Evolutionary conservation across 2,797 vertebrate genomes (phyloP).

Genomic region (Poecilia gillii): DNA sequence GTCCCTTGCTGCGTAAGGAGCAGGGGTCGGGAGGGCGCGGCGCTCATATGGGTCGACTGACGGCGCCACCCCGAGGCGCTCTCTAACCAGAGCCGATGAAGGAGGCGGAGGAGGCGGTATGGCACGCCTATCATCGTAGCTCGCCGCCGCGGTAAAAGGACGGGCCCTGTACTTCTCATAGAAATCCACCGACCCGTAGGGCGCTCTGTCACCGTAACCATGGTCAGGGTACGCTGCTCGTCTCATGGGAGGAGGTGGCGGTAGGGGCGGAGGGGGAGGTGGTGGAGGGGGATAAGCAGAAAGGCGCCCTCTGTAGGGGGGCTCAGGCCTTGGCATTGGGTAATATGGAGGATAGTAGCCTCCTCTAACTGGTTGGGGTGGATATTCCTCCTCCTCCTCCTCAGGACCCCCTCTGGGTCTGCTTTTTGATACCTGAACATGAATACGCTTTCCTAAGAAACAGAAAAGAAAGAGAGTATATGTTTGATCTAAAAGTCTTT

Average conservation of each 20-base stretch:
- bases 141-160: conserved; percentile 50
- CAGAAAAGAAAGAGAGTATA: conserved; percentile 28
- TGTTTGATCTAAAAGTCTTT: conserved; percentile 18
- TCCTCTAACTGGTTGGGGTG: conserved; percentile 69
- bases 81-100: conserved; percentile 83
- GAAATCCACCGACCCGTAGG: conserved; percentile 79
- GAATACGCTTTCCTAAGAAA: conserved; percentile 90
- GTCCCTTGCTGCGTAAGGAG: conserved; percentile 87
- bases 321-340: conserved; percentile 71
- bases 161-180: conserved; percentile 83
- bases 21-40: conserved; percentile 75
- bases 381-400: conserved; percentile 83
- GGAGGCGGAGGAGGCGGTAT: conserved; percentile 83
- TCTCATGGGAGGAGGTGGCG: conserved; percentile 73
- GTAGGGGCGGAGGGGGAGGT: conserved; percentile 69
- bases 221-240: conserved; percentile 69
- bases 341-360: conserved; percentile 76
- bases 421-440: conserved; percentile 95
- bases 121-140: conserved; percentile 73
- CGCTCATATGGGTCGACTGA: conserved; percentile 86
- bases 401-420: conserved; percentile 85
- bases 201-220: conserved; percentile 64
- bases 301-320: conserved; percentile 72
- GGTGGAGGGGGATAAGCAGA: conserved; percentile 72
- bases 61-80: conserved; percentile 78